These are phyloP conservation scores for Papilio helenus DNA, from an alignment of 1,140 invertebrate genomes.

Conservation along the genomic window DNA sequence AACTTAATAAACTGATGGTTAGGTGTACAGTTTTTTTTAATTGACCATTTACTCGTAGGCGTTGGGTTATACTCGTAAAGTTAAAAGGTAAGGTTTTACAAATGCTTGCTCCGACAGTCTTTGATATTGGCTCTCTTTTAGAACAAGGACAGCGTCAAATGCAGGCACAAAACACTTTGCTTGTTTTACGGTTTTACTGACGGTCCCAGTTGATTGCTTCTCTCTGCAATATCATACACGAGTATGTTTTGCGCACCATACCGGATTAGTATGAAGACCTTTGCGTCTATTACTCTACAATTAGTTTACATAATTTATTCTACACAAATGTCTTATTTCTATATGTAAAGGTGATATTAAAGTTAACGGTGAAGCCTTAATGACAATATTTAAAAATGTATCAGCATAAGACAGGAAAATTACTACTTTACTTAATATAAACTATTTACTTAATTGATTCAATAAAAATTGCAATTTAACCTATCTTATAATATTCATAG, in stretches of 20 bases:
- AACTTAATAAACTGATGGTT: neutral
- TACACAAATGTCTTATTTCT: too few species aligned
- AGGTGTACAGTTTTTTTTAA: neutral
- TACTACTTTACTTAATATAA: neutral
- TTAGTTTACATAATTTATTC: too few species aligned
- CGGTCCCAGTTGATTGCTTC: neutral
- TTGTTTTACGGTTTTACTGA: neutral
- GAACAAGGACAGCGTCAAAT: neutral
- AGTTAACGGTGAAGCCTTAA: too few species aligned
- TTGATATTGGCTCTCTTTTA: constrained; percentile 14
- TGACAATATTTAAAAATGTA: neutral
- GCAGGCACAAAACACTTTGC: neutral
- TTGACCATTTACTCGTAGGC: neutral
- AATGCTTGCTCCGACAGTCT: neutral
- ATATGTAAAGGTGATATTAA: too few species aligned
- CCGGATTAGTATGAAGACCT: too few species aligned
- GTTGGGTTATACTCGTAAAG: neutral
- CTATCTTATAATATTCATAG: neutral
- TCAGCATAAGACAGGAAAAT: neutral
- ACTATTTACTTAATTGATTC: neutral
- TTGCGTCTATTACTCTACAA: too few species aligned
- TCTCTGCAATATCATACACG: neutral
- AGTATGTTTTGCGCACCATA: neutral
- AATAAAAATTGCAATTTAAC: neutral
- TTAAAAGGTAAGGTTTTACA: neutral